Conservation (phyloP, 2,797 vertebrate genomes). For the Buceros bicornis region DNA sequence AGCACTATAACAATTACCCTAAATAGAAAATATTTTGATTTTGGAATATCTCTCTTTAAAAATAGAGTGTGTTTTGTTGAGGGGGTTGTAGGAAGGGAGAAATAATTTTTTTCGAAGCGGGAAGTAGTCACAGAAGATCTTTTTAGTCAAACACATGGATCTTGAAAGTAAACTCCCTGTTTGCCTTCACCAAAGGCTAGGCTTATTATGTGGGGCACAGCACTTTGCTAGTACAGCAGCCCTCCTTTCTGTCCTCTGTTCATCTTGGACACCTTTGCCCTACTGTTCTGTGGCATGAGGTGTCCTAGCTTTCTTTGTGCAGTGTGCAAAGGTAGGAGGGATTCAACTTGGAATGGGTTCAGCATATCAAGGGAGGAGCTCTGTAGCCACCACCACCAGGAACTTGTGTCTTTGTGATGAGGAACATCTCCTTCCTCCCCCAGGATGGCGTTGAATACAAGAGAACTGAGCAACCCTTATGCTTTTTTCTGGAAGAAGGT, state of each 20-base stretch:
- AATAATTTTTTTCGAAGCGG: not conserved
- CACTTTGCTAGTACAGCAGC: not conserved
- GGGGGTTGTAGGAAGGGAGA: not conserved
- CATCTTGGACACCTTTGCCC: not conserved
- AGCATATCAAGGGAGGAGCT: not conserved
- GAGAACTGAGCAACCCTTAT: not conserved
- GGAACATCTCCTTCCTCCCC: accelerated
- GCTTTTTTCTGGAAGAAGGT: not conserved
- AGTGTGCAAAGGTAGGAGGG: not conserved
- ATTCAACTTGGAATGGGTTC: not conserved
- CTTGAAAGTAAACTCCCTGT: not conserved
- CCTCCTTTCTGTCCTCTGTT: not conserved
- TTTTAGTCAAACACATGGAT: not conserved
- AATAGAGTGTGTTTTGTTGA: not conserved
- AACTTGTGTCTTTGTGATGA: not conserved
- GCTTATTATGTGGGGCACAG: not conserved
- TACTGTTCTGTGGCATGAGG: not conserved
- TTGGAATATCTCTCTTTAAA: not conserved
- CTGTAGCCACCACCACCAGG: no score
- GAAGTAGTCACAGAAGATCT: not conserved
- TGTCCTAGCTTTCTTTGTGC: not conserved
- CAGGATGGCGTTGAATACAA: accelerated
- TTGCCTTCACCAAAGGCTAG: not conserved
- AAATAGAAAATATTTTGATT: not conserved
- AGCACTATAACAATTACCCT: not conserved